Evolutionary conservation across 1,140 invertebrate genomes (phyloP).

Genomic region (Maconellicoccus hirsutus): DNA sequence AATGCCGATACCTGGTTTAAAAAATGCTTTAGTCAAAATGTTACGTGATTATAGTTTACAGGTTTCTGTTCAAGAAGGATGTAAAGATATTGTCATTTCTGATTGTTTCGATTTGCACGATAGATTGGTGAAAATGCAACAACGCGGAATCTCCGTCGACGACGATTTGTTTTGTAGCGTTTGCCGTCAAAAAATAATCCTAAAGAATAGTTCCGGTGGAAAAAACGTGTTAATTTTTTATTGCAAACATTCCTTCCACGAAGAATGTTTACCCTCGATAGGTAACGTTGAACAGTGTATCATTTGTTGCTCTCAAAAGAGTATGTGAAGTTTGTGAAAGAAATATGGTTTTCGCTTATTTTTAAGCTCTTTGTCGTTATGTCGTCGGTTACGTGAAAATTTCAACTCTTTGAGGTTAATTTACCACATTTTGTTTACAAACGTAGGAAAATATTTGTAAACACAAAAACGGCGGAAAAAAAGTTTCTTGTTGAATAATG

Average conservation of each 20-base stretch:
- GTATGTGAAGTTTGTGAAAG: constrained; percentile 9
- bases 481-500: no score
- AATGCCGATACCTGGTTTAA: constrained; percentile 76
- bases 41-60: constrained; percentile 84
- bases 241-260: constrained; percentile 82
- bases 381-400: no score
- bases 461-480: no score
- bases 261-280: constrained; percentile 54
- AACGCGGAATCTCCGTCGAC: constrained; percentile 58
- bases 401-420: no score
- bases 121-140: constrained; percentile 61
- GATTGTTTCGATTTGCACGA: constrained; percentile 86
- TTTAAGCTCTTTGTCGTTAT: no score
- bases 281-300: constrained; percentile 9
- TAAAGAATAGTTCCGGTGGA: neutral
- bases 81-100: constrained; percentile 70
- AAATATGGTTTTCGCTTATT: neutral
- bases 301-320: constrained; percentile 23
- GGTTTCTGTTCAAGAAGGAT: constrained; percentile 77
- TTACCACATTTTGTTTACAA: no score
- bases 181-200: constrained; percentile 23
- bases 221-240: constrained; percentile 61
- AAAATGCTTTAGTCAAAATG: constrained; percentile 87
- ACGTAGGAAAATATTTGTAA: no score
- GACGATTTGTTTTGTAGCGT: constrained; percentile 35